Evolutionary conservation across 2,888 invertebrate genomes (phyloP).

Genomic region (Meiosimyza decipiens): DNA sequence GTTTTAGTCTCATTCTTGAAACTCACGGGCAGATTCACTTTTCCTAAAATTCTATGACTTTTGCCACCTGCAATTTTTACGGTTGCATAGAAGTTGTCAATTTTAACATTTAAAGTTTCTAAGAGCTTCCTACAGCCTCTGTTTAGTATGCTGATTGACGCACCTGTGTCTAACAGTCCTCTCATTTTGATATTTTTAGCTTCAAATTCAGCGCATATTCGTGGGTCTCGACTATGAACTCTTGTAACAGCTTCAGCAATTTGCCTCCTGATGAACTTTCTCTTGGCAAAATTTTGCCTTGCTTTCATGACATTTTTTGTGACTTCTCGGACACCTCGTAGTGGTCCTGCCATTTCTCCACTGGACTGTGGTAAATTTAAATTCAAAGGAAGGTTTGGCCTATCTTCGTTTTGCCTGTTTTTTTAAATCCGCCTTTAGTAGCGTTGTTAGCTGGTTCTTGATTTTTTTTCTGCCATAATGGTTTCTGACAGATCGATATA

Average conservation of each 20-base stretch:
- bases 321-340: background rate
- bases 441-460: too few species aligned
- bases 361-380: too few species aligned
- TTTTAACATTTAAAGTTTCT: conserved; percentile 9
- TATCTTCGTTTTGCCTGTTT: too few species aligned
- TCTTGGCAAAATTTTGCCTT: background rate
- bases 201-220: background rate
- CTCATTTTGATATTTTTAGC: background rate
- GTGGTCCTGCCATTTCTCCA: too few species aligned
- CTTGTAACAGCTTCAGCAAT: background rate
- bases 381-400: too few species aligned
- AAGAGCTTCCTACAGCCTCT: background rate
- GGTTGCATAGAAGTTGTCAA: background rate
- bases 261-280: background rate
- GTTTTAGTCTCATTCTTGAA: background rate
- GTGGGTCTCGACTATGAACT: background rate
- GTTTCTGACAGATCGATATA: too few species aligned
- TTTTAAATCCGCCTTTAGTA: too few species aligned
- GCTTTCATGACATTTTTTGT: conserved; percentile 1
- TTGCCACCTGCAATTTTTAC: conserved; percentile 15
- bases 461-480: too few species aligned
- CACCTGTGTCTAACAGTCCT: conserved; percentile 34
- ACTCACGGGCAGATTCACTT: background rate
- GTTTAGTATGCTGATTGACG: conserved; percentile 6
- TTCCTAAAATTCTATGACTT: background rate